phyloP scores from a whole-genome alignment of 2,888 invertebrate genomes.

The Isoperla grammatica region DNA sequence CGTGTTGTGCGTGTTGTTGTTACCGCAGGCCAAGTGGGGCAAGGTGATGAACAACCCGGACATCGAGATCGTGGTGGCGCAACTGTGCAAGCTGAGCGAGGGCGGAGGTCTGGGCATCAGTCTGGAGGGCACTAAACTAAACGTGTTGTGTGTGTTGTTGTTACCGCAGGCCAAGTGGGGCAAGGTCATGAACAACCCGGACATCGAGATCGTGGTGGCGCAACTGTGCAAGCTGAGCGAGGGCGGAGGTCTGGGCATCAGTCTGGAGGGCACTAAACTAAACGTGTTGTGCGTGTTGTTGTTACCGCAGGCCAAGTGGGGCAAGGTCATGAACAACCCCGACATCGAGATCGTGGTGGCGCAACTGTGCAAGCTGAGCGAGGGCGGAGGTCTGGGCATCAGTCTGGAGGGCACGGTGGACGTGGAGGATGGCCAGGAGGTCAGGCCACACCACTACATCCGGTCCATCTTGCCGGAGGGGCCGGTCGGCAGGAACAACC shows the following conservation, averaged over 20 bases:
- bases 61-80: slow-evolving; percentile 85
- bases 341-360: slow-evolving; percentile 86
- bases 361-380: slow-evolving; percentile 84
- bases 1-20: no score
- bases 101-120: slow-evolving; percentile 96
- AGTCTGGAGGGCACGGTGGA: slow-evolving; percentile 98
- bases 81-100: slow-evolving; percentile 83
- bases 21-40: slow-evolving; percentile 69
- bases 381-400: slow-evolving; percentile 92
- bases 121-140: slow-evolving; percentile 91
- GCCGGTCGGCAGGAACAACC: slow-evolving; percentile 89
- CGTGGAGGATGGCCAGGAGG: slow-evolving; percentile 94
- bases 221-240: slow-evolving; percentile 87
- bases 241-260: slow-evolving; percentile 93
- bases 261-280: slow-evolving; percentile 97
- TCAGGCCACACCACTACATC: slow-evolving; percentile 97
- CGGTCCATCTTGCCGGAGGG: slow-evolving; percentile 96
- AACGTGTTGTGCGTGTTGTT: no score
- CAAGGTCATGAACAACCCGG: slow-evolving; percentile 52
- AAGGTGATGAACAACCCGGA: slow-evolving; percentile 55
- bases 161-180: slow-evolving; percentile 72
- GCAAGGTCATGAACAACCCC: slow-evolving; percentile 64
- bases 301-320: slow-evolving; percentile 39
- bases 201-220: slow-evolving; percentile 84
- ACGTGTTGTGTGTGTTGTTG: no score